Conservation (phyloP, 1,140 invertebrate genomes). For the Antheraea pernyi region DNA sequence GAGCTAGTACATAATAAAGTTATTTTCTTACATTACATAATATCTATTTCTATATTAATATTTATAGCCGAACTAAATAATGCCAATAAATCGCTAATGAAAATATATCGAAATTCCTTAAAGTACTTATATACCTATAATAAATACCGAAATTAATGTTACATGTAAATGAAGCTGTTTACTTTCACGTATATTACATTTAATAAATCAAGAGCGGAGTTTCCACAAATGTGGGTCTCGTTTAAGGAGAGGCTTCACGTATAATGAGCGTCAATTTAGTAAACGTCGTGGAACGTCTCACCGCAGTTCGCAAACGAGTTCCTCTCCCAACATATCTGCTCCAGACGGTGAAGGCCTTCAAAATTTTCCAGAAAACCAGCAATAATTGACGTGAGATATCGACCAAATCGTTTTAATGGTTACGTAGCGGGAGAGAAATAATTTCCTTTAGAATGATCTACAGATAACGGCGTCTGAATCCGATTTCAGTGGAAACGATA, state of each 20-base stretch:
- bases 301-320: slow-evolving; percentile 17
- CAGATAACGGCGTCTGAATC: too few relatives aligned
- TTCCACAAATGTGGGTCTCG: slow-evolving; percentile 4
- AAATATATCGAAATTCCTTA: neutral
- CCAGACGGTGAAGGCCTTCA: neutral
- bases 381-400: neutral
- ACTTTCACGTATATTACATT: slow-evolving; percentile 3
- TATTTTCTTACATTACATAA: too few relatives aligned
- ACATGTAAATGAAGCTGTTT: neutral
- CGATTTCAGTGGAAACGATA: too few relatives aligned
- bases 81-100: too few relatives aligned
- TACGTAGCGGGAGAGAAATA: neutral
- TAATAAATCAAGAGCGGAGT: slow-evolving; percentile 10
- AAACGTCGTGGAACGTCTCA: slow-evolving; percentile 5
- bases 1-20: too few relatives aligned
- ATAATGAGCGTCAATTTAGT: slow-evolving; percentile 22
- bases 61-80: too few relatives aligned
- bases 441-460: too few relatives aligned
- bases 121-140: neutral
- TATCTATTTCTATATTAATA: too few relatives aligned
- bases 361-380: neutral
- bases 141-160: neutral
- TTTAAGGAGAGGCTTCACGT: slow-evolving; percentile 12
- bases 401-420: neutral
- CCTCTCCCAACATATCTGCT: neutral